phyloP scores from a whole-genome alignment of 2,888 invertebrate species.

The Cephus runcator region DNA sequence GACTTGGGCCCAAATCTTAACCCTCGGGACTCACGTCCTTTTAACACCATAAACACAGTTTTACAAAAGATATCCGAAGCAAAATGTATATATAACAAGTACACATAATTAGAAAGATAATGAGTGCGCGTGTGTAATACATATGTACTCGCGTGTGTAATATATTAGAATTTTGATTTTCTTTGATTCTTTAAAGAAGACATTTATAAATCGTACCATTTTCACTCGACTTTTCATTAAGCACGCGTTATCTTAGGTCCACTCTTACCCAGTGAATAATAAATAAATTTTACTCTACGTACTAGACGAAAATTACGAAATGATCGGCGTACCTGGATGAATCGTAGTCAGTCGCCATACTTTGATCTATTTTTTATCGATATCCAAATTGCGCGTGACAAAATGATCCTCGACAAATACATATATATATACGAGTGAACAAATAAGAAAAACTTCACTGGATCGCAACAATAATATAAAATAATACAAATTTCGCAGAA shows the following conservation, averaged over 20 bases:
- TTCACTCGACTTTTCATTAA: not conserved
- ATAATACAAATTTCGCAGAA: not conserved
- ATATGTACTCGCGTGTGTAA: constrained; percentile 6
- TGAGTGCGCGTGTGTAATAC: not conserved
- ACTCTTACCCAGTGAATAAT: not conserved
- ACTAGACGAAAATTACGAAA: not conserved
- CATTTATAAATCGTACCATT: not conserved
- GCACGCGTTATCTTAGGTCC: not conserved
- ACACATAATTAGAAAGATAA: not conserved
- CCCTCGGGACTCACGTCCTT: not conserved
- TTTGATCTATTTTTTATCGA: not conserved
- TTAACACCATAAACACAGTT: not conserved
- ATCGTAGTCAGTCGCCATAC: not conserved
- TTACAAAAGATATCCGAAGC: not conserved
- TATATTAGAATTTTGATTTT: constrained; percentile 50
- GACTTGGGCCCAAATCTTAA: not conserved
- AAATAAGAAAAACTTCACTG: not conserved
- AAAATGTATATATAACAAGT: not conserved
- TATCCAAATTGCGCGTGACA: not conserved
- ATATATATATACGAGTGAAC: not conserved
- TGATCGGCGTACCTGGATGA: not conserved
- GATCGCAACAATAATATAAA: not conserved
- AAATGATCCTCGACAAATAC: not conserved
- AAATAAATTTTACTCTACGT: constrained; percentile 1
- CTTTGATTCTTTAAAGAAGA: constrained; percentile 1